Conservation (phyloP, 92 coral and sea anemone species). For the Palythoa grandis region DNA sequence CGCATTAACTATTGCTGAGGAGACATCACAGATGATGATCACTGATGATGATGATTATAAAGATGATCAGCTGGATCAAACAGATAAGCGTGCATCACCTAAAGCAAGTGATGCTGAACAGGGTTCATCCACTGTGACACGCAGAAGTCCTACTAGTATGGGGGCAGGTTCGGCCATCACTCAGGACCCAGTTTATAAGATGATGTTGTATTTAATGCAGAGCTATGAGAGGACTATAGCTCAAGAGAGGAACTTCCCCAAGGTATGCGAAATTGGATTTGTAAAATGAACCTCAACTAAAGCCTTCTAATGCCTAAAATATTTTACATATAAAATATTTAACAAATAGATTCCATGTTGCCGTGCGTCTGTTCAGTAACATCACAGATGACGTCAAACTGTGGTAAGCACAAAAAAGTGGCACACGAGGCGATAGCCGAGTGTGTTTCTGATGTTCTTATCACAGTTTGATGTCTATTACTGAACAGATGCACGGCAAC, state of each 20-base stretch:
- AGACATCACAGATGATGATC: slow-evolving; percentile 41
- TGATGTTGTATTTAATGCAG: slow-evolving; percentile 36
- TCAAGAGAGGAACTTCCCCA: slow-evolving; percentile 35
- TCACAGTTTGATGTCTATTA: too few species aligned
- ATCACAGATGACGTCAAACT: too few species aligned
- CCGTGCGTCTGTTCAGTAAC: too few species aligned
- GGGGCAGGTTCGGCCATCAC: neutral
- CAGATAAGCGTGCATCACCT: neutral
- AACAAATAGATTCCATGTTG: too few species aligned
- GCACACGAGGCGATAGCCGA: too few species aligned
- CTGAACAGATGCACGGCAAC: too few species aligned
- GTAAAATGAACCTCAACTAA: neutral
- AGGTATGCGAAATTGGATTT: neutral
- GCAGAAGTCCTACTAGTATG: neutral
- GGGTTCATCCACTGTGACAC: neutral
- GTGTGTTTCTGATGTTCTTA: too few species aligned
- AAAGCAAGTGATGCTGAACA: neutral
- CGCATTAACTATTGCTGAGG: slow-evolving; percentile 38
- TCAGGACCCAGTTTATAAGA: slow-evolving; percentile 29
- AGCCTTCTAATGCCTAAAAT: too few species aligned
- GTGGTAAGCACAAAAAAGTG: too few species aligned
- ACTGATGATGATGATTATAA: slow-evolving; percentile 26
- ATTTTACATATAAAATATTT: too few species aligned
- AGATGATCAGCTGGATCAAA: neutral
- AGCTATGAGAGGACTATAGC: slow-evolving; percentile 33